Evolutionary conservation across 92 coral and sea anemone genomes (phyloP).

Genomic region (Porites evermanni): DNA sequence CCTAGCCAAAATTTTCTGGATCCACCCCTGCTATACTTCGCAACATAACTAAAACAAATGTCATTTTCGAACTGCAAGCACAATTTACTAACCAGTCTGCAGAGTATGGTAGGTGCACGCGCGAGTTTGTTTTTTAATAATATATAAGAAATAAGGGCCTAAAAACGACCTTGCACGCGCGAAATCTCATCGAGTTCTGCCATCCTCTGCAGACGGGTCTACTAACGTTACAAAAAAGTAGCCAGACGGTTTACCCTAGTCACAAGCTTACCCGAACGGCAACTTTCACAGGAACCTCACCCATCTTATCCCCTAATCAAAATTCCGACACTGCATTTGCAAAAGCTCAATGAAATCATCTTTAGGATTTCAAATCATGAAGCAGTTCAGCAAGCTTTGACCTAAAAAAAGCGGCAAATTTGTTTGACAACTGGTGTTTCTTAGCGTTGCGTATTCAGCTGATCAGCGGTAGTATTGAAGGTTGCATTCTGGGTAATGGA

Average conservation of each 20-base stretch:
- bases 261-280: conserved; percentile 83
- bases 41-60: too few species aligned
- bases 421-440: conserved; percentile 34
- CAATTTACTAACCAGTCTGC: too few species aligned
- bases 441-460: neutral
- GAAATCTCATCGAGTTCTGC: too few species aligned
- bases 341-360: neutral
- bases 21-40: too few species aligned
- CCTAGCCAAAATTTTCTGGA: too few species aligned
- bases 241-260: neutral
- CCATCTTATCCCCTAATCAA: conserved; percentile 58
- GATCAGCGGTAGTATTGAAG: conserved; percentile 20
- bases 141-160: too few species aligned
- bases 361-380: neutral
- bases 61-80: too few species aligned
- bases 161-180: too few species aligned
- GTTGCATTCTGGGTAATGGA: conserved; percentile 19
- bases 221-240: too few species aligned
- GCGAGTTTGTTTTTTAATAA: too few species aligned
- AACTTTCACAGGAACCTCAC: conserved; percentile 94
- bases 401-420: conserved; percentile 9
- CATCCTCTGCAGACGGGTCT: too few species aligned
- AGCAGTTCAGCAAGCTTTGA: neutral
- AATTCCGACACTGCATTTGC: neutral
- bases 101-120: too few species aligned